A percentile compares a stretch with the other conserved stretches of the same genome.
Evolutionary conservation across 2,797 vertebrate genomes (phyloP).

Genomic region (Hydrolagus colliei): DNA sequence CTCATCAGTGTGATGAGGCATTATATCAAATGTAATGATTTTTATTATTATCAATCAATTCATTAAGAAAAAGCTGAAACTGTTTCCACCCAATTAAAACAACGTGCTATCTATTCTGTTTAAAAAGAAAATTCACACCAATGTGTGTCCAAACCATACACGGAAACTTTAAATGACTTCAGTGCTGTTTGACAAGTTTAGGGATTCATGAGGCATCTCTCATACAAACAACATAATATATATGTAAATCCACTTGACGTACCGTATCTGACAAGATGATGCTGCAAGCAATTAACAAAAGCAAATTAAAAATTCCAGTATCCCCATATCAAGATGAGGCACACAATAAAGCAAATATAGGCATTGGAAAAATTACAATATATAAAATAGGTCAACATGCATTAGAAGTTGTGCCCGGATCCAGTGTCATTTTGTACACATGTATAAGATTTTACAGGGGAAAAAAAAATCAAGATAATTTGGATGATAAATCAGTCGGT

Average conservation of each 20-base stretch:
- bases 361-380: background rate
- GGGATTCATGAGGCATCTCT: background rate
- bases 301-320: conserved; percentile 2
- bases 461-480: background rate
- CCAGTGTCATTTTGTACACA: background rate
- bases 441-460: background rate
- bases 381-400: background rate
- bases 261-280: background rate
- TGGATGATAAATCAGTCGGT: background rate
- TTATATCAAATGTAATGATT: no score
- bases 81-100: background rate
- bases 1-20: no score
- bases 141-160: background rate
- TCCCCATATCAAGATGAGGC: background rate
- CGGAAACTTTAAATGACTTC: background rate
- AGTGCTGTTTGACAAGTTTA: background rate
- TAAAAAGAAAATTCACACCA: no score
- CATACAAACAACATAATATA: background rate
- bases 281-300: conserved; percentile 5
- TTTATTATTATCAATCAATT: no score
- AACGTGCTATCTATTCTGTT: background rate
- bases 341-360: no score
- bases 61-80: background rate
- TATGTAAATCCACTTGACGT: background rate
- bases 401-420: background rate